Conservation (phyloP, 2,113 vertebrate genomes). For the Acanthochromis polyacanthus region DNA sequence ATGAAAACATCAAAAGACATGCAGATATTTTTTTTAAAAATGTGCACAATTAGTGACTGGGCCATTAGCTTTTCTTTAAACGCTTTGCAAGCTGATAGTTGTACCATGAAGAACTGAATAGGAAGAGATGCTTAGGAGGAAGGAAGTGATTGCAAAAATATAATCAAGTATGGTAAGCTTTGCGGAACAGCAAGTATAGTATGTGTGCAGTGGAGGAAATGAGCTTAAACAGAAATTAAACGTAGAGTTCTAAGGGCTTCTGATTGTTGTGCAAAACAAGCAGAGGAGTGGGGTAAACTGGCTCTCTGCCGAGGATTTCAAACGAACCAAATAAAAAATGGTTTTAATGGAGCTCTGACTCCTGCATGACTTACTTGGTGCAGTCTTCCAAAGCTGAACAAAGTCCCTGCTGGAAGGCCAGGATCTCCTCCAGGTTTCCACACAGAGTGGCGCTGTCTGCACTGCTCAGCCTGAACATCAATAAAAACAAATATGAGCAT, state of each 20-base stretch:
- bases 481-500: background rate
- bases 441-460: slow-evolving; percentile 88
- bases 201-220: background rate
- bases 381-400: slow-evolving; percentile 94
- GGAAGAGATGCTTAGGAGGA: background rate
- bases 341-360: background rate
- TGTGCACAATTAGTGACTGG: background rate
- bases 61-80: background rate
- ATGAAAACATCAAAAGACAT: background rate
- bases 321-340: background rate
- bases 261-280: no score
- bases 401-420: slow-evolving; percentile 93
- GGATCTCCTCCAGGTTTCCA: slow-evolving; percentile 96
- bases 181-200: background rate
- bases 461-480: slow-evolving; percentile 85
- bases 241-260: no score
- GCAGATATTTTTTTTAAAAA: background rate
- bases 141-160: slow-evolving; percentile 40
- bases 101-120: background rate
- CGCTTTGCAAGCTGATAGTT: background rate
- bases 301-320: no score
- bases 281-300: no score
- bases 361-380: slow-evolving; percentile 89
- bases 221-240: background rate
- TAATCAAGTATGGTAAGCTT: background rate